These are phyloP conservation scores for Caenorhabditis zanzibari DNA, from an alignment of 2,888 invertebrate genomes.

Conservation along the genomic window DNA sequence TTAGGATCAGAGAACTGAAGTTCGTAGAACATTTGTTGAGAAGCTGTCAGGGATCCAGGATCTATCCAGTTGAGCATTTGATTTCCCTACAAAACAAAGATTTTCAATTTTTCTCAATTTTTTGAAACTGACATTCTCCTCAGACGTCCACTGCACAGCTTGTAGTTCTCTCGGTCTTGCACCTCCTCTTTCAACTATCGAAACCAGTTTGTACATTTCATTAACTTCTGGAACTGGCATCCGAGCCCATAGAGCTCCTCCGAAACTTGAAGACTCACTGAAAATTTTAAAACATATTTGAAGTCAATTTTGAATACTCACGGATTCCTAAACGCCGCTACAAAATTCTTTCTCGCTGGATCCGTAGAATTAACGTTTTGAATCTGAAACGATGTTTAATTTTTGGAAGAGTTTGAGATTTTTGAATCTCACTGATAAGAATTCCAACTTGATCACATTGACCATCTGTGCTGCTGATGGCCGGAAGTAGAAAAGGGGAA, in stretches of 20 bases:
- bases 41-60: conserved; percentile 11
- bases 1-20: conserved; percentile 61
- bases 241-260: conserved; percentile 68
- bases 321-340: conserved; percentile 65
- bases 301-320: conserved; percentile 9
- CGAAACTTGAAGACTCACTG: conserved; percentile 68
- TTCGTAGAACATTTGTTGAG: conserved; percentile 62
- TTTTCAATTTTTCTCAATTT: not conserved
- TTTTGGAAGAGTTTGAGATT: not conserved
- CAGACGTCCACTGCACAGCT: conserved; percentile 55
- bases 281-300: conserved; percentile 4
- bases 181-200: conserved; percentile 56
- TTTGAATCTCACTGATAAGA: conserved; percentile 42
- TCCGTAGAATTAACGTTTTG: conserved; percentile 36
- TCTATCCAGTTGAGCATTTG: conserved; percentile 65
- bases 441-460: conserved; percentile 66
- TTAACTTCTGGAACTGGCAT: conserved; percentile 62
- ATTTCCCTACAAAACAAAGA: conserved; percentile 32
- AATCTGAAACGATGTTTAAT: conserved; percentile 37
- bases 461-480: conserved; percentile 67
- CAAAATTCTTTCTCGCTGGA: conserved; percentile 29
- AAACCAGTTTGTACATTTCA: conserved; percentile 42
- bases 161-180: conserved; percentile 49
- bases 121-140: conserved; percentile 44
- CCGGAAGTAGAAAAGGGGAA: conserved; percentile 69